Conservation (phyloP, 2,888 invertebrate genomes). For the Megalurothrips usitatus region DNA sequence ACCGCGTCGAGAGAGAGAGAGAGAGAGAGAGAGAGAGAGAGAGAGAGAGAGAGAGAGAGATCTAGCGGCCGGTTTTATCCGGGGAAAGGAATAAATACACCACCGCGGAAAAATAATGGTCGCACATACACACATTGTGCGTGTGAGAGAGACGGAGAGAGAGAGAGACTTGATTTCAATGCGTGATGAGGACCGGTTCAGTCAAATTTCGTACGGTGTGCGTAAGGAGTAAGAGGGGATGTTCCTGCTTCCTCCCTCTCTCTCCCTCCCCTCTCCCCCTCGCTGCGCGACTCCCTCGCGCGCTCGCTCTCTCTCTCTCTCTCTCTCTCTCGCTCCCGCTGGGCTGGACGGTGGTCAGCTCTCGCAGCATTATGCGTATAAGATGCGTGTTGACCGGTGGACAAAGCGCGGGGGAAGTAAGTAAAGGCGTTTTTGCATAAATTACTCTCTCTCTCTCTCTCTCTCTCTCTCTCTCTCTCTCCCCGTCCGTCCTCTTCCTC, state of each 20-base stretch:
- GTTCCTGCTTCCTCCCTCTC: not conserved
- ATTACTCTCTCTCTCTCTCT: not conserved
- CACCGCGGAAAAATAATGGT: slow-evolving; percentile 17
- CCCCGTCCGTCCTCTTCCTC: not conserved
- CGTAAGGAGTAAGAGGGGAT: not conserved
- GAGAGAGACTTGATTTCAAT: not conserved
- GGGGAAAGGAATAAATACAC: slow-evolving; percentile 18
- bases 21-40: not conserved
- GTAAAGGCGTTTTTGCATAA: slow-evolving; percentile 14
- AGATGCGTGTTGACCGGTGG: not conserved
- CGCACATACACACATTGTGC: not conserved
- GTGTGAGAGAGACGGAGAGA: not conserved
- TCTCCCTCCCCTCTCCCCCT: not conserved
- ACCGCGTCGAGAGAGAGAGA: not conserved
- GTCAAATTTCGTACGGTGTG: slow-evolving; percentile 22
- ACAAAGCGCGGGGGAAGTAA: slow-evolving; percentile 20
- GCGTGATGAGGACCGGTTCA: not conserved
- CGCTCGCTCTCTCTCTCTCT: not conserved
- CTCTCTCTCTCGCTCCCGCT: not conserved
- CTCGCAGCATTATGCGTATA: not conserved
- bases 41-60: not conserved
- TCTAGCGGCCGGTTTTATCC: not conserved
- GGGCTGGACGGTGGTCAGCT: slow-evolving; percentile 5
- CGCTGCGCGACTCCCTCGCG: not conserved
- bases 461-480: not conserved